phyloP scores from a whole-genome alignment of 1,140 invertebrate species.

The Apis dorsata region DNA sequence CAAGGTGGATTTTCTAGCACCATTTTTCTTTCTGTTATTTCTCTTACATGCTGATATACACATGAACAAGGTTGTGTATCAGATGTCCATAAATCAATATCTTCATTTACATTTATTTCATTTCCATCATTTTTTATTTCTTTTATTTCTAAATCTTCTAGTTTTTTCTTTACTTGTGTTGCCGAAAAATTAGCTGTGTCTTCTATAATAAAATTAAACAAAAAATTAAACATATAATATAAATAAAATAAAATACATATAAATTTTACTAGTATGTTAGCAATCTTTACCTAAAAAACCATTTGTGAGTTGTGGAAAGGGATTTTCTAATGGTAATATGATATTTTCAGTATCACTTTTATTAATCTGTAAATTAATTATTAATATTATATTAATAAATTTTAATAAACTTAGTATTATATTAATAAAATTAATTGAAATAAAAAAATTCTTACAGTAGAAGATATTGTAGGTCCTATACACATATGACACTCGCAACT shows the following conservation, averaged over 20 bases:
- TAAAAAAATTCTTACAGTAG: slow-evolving; percentile 40
- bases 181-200: slow-evolving; percentile 27
- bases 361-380: slow-evolving; percentile 31
- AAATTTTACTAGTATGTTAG: background rate
- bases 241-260: background rate
- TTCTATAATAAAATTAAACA: slow-evolving; percentile 32
- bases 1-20: slow-evolving; percentile 72
- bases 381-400: background rate
- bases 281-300: slow-evolving; percentile 61
- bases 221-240: background rate
- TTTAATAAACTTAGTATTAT: no score
- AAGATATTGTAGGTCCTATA: slow-evolving; percentile 15
- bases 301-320: slow-evolving; percentile 48
- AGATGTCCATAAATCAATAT: slow-evolving; percentile 34
- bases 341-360: slow-evolving; percentile 40
- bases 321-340: slow-evolving; percentile 37
- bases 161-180: slow-evolving; percentile 36
- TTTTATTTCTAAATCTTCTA: slow-evolving; percentile 25
- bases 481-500: slow-evolving; percentile 48
- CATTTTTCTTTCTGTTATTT: slow-evolving; percentile 69
- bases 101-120: slow-evolving; percentile 27
- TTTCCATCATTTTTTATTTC: slow-evolving; percentile 36
- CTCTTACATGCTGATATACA: slow-evolving; percentile 71
- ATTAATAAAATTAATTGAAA: background rate
- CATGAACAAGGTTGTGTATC: slow-evolving; percentile 69